Base-by-base conservation (phyloP, 1,140 invertebrate species). In the Drosophila subpulchrella region DNA sequence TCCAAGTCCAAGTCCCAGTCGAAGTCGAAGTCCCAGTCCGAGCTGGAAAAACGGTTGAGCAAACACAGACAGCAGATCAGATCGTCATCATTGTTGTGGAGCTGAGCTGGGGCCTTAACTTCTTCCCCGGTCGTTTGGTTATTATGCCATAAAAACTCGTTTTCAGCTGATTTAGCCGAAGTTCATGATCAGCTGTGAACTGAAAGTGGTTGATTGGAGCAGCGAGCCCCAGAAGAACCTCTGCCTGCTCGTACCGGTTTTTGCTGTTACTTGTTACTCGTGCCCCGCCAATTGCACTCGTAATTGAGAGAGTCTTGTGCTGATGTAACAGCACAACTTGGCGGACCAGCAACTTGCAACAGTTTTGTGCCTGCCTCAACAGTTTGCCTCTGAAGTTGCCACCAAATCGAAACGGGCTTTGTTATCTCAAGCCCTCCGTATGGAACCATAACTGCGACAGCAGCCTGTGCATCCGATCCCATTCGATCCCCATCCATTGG, bases 131-230 rank as follows among this genome's bases (percentile, higher is more conserved):
- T 41, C 65, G 65, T 79, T 79, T 81, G 59, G 83, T 79, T 88
- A 86, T 86, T 88, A 86, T 86, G 83, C 83, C 83, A 86, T 88
- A 78, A 89, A 89, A 89, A 89, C 84, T 89, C 80, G 84, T 89
- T 89, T 89, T 89, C 84, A 88, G 80, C 80, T 89, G 83, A 77
- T 79, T 77, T 67, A 42, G 66, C 65, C 71, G 76, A 88, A 88
- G 84, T 88, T 88, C 84, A 88, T 66, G 81, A 84, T 84, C 81
- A 84, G 81, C 81, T 84, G 81, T 85, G 80, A 89, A 84, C 84
- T 83, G 84, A 89, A 89, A 89, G 84, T 89, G 84, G 75, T 83
- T 74, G 84, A 83, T 83, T 77, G 84, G 58, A 70, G 56, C 60
- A 73, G 39, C 12, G 17, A n/a, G 38, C 38, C 38, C 24, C 50